A percentile compares a stretch with the other conserved stretches of the same genome.
Conservation (phyloP, 2,888 invertebrate genomes). For the Agrenia bidenticulata region DNA sequence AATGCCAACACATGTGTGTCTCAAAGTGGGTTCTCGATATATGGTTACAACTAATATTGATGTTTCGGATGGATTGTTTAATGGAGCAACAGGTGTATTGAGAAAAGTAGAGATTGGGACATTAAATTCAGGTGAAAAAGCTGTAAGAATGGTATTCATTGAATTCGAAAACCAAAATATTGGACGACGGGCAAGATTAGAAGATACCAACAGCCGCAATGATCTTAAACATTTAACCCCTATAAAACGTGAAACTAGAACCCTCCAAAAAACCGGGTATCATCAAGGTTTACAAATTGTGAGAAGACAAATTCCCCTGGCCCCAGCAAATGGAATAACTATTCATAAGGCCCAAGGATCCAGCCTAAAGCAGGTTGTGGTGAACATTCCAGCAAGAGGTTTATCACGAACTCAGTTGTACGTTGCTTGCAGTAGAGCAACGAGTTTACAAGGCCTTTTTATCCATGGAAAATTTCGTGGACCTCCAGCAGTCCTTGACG, state of each 20-base stretch:
- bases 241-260: neutral
- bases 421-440: conserved; percentile 29
- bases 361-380: conserved; percentile 23
- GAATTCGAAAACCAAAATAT: conserved; percentile 26
- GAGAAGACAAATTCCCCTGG: conserved; percentile 46
- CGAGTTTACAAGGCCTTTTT: conserved; percentile 15
- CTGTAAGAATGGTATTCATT: conserved; percentile 23
- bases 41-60: conserved; percentile 44
- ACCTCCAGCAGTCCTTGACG: neutral
- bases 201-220: neutral
- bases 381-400: neutral
- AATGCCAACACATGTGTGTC: conserved; percentile 36
- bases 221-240: neutral
- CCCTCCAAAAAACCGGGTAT: neutral
- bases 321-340: conserved; percentile 47
- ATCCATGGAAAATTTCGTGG: conserved; percentile 17
- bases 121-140: neutral
- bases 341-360: conserved; percentile 50
- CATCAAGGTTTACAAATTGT: conserved; percentile 14
- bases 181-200: too few species aligned
- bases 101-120: conserved; percentile 25
- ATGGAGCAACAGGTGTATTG: conserved; percentile 42
- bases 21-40: conserved; percentile 48
- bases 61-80: conserved; percentile 41
- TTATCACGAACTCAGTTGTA: conserved; percentile 11